Percentiles rank a stretch among this genome's conserved stretches.
phyloP scores from a whole-genome alignment of 2,888 invertebrate genomes.

The Gnatocerus cornutus region DNA sequence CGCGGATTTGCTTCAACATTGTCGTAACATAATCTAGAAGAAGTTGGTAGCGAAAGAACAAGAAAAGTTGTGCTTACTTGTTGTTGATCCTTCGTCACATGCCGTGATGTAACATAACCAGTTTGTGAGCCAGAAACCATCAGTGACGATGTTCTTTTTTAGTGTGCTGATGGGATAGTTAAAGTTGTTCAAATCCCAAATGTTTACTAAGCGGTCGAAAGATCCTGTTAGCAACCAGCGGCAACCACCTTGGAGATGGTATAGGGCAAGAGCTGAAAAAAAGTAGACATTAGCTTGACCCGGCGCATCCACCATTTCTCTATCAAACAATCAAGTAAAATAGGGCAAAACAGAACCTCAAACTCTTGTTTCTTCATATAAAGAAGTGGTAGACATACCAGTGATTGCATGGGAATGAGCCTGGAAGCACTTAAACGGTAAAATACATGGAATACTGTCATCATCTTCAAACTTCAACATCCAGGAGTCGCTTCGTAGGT shows the following conservation, averaged over 20 bases:
- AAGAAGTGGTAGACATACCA: too few relatives aligned
- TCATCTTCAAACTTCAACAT: conserved; percentile 67
- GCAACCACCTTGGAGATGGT: conserved; percentile 73
- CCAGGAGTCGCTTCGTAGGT: conserved; percentile 74
- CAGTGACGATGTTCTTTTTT: conserved; percentile 70
- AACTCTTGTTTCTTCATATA: too few relatives aligned
- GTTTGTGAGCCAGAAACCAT: conserved; percentile 73
- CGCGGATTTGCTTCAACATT: conserved; percentile 66
- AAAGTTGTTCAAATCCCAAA: conserved; percentile 79
- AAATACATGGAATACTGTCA: conserved; percentile 70
- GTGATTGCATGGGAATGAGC: conserved; percentile 76
- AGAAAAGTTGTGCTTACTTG: conserved; percentile 60
- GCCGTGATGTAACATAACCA: conserved; percentile 72
- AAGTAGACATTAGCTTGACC: too few relatives aligned
- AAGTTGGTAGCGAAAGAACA: background rate
- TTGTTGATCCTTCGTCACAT: conserved; percentile 69
- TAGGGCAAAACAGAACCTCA: too few relatives aligned
- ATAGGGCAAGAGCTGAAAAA: conserved; percentile 68
- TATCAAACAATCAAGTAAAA: too few relatives aligned
- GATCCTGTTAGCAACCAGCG: conserved; percentile 80
- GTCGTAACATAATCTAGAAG: conserved; percentile 64
- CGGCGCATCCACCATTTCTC: too few relatives aligned
- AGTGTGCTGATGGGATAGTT: conserved; percentile 65
- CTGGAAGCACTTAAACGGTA: conserved; percentile 76
- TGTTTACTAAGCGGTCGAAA: conserved; percentile 78